Percentiles rank a stretch among this genome's conserved stretches.
Evolutionary conservation across 1,140 invertebrate genomes (phyloP).

Genomic region (Whitmania pigra): DNA sequence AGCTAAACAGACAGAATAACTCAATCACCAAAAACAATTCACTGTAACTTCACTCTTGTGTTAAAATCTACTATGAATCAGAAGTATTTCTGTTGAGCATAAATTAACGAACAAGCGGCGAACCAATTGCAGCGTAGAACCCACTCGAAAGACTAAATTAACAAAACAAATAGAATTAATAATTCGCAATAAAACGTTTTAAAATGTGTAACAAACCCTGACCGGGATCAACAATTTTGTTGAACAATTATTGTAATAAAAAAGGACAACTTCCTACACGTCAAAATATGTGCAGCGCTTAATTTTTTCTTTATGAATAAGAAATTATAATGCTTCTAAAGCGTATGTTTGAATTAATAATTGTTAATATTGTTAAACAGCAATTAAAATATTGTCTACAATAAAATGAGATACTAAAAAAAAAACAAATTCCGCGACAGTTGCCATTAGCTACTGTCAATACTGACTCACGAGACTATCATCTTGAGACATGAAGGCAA

Average conservation of each 20-base stretch:
- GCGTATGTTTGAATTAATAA: too few species aligned
- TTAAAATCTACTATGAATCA: neutral
- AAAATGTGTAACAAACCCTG: neutral
- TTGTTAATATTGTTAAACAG: too few species aligned
- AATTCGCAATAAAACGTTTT: neutral
- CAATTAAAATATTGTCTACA: too few species aligned
- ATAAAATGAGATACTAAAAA: too few species aligned
- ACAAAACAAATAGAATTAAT: neutral
- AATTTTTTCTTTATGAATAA: too few species aligned
- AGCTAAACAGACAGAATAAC: neutral
- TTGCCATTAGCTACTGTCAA: too few species aligned
- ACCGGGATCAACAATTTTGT: neutral
- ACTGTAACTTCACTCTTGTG: neutral
- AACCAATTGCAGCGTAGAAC: neutral
- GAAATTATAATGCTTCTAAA: too few species aligned
- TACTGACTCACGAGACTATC: too few species aligned
- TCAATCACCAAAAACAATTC: neutral
- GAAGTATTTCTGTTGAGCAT: neutral
- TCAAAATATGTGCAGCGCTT: conserved; percentile 3
- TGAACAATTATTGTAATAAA: conserved; percentile 7
- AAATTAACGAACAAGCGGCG: neutral
- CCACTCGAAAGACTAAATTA: neutral
- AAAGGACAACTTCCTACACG: conserved; percentile 13
- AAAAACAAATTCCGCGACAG: too few species aligned
- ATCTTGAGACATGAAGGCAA: too few species aligned